Conservation (phyloP, 2,888 invertebrate species). For the Bursaphelenchus okinawaensis region DNA sequence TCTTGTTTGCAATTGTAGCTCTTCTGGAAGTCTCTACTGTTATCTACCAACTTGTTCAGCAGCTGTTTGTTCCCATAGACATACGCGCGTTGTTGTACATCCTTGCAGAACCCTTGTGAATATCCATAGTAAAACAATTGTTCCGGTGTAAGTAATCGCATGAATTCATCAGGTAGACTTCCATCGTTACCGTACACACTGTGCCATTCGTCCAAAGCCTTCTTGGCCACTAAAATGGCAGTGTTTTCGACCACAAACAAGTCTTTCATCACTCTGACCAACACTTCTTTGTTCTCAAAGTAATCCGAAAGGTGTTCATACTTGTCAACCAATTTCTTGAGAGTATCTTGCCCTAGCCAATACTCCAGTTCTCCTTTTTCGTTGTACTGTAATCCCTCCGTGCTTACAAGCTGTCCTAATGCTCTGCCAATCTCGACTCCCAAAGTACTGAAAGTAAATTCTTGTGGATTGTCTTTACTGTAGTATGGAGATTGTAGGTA, state of each 20-base stretch:
- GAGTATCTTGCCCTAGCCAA: conserved; percentile 17
- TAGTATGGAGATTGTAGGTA: conserved; percentile 50
- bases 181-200: neutral
- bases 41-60: neutral
- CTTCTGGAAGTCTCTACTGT: neutral
- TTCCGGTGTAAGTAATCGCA: neutral
- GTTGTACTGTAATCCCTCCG: conserved; percentile 20
- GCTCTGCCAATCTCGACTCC: conserved; percentile 61
- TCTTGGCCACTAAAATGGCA: conserved; percentile 16
- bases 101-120: neutral
- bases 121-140: neutral
- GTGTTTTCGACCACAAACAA: conserved; percentile 65
- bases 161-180: neutral
- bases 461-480: conserved; percentile 38
- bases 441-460: conserved; percentile 75
- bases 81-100: neutral
- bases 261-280: conserved; percentile 62
- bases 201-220: neutral
- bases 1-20: neutral
- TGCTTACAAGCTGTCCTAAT: conserved; percentile 69
- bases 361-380: conserved; percentile 10
- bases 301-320: neutral
- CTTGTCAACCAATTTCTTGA: neutral
- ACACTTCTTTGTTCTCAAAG: neutral
- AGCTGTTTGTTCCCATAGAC: neutral